Evolutionary conservation across 2,888 invertebrate genomes (phyloP).

Genomic region (Andrena trimmerana): DNA sequence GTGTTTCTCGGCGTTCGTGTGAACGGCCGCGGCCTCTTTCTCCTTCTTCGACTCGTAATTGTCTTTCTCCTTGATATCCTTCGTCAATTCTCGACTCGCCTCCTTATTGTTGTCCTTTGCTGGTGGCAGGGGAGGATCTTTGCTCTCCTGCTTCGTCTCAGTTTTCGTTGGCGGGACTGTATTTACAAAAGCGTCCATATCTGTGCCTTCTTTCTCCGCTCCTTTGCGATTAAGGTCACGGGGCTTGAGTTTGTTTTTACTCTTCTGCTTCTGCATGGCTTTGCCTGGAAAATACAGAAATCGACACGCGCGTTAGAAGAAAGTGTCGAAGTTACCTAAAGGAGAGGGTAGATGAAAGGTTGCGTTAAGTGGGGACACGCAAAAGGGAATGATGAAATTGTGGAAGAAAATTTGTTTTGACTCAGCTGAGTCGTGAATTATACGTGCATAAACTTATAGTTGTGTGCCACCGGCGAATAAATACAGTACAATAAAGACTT

Average conservation of each 20-base stretch:
- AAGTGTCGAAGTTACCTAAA: too few species aligned
- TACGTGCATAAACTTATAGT: too few species aligned
- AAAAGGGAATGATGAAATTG: too few species aligned
- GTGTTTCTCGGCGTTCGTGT: conserved; percentile 62
- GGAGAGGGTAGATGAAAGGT: too few species aligned
- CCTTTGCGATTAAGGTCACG: conserved; percentile 87
- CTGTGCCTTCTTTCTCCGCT: conserved; percentile 87
- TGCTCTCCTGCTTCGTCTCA: conserved; percentile 70
- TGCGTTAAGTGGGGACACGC: too few species aligned
- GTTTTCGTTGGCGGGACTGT: conserved; percentile 65
- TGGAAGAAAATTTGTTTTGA: too few species aligned
- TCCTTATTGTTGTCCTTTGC: conserved; percentile 70
- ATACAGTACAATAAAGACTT: background rate
- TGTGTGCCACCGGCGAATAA: background rate
- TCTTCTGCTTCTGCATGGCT: conserved; percentile 85
- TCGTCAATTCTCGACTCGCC: conserved; percentile 66
- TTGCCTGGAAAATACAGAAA: conserved; percentile 75
- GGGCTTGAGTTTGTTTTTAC: conserved; percentile 85
- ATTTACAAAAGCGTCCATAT: conserved; percentile 87
- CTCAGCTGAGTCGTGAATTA: too few species aligned
- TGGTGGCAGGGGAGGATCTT: conserved; percentile 56
- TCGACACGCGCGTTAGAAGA: too few species aligned
- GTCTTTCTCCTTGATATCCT: conserved; percentile 78
- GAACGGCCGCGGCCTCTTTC: conserved; percentile 54
- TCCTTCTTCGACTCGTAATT: conserved; percentile 78